Base-by-base conservation (phyloP, 2,113 vertebrate genomes). In the Microtus montanus region DNA sequence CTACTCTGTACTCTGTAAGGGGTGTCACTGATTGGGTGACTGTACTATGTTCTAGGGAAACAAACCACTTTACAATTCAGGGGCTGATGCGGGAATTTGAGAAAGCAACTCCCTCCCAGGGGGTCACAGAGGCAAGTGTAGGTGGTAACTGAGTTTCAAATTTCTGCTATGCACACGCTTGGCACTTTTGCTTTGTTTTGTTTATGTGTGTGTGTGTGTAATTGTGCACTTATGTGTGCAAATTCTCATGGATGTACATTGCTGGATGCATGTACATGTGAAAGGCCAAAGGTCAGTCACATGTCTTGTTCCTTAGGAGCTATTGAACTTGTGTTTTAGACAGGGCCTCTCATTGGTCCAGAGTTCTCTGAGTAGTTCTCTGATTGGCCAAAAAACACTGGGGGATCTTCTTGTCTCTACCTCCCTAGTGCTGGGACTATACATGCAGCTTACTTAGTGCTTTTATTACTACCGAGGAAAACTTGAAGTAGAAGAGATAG, bases 211-310 rank as follows among this genome's bases (percentile, higher is more conserved):
- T 41, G 10, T 52, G 63, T 84, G 24, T 41, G 20, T 63, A 15
- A 11, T 8, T 28, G 6, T 11, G 14, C 1, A 1, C 49, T n/a
- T 10, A 2, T 30, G 38, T 33, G 15, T 47, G 26, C 41, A 7
- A 68, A 19, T 79, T 52, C 30, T 52, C 17, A 3, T 38, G 52
- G 4, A 26, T 86, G 30, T 44, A 41, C 17, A 22, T 68, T 19
- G 19, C 24, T 47, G 38, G 19, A 44, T 30, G 5, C 7, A 38
- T 9, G 24, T 63, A 3, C 79, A 26, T 30, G 28, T 33, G 26
- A 83, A 19, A 44, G 82, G 61, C 61, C 41, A 66, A 44, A n/a
- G 84, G 64, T 68, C 64, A 68, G 3, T 19, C 41, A 35, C 28
- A 2, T 5, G 5, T 35, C 17, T 24, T 86, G 66, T 71, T 35